A percentile compares a stretch with the other conserved stretches of the same genome.
Evolutionary conservation across 2,888 invertebrate genomes (phyloP).

Genomic region (Leucoma salicis): DNA sequence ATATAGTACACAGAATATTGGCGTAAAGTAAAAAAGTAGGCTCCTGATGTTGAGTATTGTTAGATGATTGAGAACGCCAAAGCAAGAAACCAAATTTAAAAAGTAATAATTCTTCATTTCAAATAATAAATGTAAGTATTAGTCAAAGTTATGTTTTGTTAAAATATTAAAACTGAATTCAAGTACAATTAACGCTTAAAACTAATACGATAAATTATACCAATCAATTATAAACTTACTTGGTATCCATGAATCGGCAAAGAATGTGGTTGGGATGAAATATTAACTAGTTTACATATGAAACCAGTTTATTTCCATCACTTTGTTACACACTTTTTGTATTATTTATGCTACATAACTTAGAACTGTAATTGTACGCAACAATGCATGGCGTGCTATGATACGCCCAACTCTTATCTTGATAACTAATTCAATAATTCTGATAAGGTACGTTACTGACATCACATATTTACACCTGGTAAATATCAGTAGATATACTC

Average conservation of each 20-base stretch:
- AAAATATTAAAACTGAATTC: no score
- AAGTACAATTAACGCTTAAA: no score
- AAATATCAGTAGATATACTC: neutral
- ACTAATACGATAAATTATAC: no score
- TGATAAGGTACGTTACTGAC: conserved; percentile 22
- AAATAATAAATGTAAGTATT: no score
- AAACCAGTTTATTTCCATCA: neutral
- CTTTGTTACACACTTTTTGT: neutral
- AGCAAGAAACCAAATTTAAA: no score
- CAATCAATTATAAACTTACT: conserved; percentile 35
- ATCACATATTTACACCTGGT: neutral
- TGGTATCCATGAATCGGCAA: conserved; percentile 26
- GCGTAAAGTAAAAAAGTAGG: no score
- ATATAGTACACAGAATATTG: no score
- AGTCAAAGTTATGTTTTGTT: no score
- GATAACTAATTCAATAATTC: conserved; percentile 20
- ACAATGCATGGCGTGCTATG: conserved; percentile 7
- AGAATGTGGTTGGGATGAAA: neutral
- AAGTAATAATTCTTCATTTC: no score
- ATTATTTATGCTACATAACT: neutral
- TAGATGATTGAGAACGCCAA: no score
- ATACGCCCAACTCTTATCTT: conserved; percentile 32
- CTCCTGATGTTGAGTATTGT: no score
- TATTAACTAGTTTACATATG: neutral
- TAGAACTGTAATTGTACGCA: neutral